Evolutionary conservation across 1,140 invertebrate genomes (phyloP).

Genomic region (Drosophila ogumai): DNA sequence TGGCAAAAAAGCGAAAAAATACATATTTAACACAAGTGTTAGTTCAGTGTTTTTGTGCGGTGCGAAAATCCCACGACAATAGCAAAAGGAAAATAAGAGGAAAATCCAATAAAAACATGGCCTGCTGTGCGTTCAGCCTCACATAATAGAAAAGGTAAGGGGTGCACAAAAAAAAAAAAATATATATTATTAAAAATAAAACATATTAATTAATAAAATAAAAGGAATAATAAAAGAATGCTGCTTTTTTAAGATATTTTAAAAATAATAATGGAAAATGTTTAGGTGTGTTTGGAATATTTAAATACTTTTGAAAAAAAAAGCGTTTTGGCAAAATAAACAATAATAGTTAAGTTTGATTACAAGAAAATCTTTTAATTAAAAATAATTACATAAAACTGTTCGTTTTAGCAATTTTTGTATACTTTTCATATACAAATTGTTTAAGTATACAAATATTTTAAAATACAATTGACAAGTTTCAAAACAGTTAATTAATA

Average conservation of each 20-base stretch:
- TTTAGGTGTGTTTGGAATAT: neutral
- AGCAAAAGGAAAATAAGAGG: conserved; percentile 17
- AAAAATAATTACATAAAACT: neutral
- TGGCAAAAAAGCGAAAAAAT: conserved; percentile 27
- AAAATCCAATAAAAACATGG: conserved; percentile 38
- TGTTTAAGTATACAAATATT: no score
- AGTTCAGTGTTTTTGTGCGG: conserved; percentile 37
- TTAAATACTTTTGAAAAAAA: neutral
- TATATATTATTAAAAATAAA: no score
- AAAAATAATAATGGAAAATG: neutral
- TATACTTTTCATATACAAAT: no score
- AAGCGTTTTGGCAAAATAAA: no score
- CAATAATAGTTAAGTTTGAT: no score
- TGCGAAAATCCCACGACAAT: conserved; percentile 55
- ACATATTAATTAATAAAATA: neutral
- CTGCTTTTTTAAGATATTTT: neutral
- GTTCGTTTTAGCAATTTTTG: no score
- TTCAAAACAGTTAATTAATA: no score
- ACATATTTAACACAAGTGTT: conserved; percentile 43
- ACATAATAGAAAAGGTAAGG: conserved; percentile 27
- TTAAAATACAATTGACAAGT: no score
- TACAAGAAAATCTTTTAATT: neutral
- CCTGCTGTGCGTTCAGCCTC: conserved; percentile 22
- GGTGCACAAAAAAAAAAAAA: neutral
- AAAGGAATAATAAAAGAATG: neutral